Evolutionary conservation across 1,140 invertebrate species (phyloP).

Genomic region (Pissodes strobi): DNA sequence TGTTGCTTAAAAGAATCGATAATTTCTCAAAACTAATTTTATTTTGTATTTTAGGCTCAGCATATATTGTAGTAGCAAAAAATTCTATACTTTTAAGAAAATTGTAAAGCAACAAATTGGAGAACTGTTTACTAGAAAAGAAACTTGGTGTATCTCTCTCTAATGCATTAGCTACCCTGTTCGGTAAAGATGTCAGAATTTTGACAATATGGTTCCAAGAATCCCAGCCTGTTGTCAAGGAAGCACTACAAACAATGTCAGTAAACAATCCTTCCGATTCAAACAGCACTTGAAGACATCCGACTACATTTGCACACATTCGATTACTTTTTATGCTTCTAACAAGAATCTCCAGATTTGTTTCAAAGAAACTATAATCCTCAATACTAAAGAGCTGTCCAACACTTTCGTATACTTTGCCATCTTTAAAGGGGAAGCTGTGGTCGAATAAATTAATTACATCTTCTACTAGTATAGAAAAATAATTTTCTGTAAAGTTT

Average conservation of each 20-base stretch:
- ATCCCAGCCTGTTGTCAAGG: conserved; percentile 39
- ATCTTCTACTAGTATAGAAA: conserved; percentile 56
- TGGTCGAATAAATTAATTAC: conserved; percentile 59
- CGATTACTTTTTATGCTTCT: conserved; percentile 51
- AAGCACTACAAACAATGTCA: conserved; percentile 54
- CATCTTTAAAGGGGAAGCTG: conserved; percentile 59
- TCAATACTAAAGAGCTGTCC: conserved; percentile 60
- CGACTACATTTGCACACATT: conserved; percentile 45
- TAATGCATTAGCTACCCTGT: conserved; percentile 68
- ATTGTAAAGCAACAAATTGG: conserved; percentile 65
- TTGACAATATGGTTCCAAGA: conserved; percentile 64
- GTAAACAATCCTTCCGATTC: conserved; percentile 63
- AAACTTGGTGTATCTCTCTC: conserved; percentile 60
- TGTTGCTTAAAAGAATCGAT: conserved; percentile 64
- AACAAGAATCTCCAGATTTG: conserved; percentile 58
- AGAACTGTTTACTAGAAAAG: conserved; percentile 64
- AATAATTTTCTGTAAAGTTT: conserved; percentile 54
- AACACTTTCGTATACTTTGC: conserved; percentile 53
- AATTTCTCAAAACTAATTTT: conserved; percentile 57
- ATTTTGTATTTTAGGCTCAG: conserved; percentile 39
- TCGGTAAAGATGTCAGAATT: conserved; percentile 67
- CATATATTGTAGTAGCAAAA: conserved; percentile 56
- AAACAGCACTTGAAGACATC: conserved; percentile 59
- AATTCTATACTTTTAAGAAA: conserved; percentile 64
- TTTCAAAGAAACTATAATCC: conserved; percentile 59